phyloP scores from a whole-genome alignment of 2,888 invertebrate genomes.

The Hydraecia micacea region DNA sequence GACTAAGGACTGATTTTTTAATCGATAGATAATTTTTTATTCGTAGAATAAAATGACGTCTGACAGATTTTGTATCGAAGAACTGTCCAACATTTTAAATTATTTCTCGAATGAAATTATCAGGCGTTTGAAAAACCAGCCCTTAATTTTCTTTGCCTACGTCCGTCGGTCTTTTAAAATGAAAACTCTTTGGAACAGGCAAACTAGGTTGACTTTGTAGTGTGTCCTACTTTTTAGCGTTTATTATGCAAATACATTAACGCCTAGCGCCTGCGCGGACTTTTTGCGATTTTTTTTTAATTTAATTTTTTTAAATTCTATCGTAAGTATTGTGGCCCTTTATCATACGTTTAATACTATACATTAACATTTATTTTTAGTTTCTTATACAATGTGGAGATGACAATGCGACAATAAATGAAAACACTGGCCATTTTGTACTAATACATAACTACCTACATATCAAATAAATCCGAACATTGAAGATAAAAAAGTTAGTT shows the following conservation, averaged over 20 bases:
- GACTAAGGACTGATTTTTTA: too few species aligned
- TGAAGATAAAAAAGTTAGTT: too few species aligned
- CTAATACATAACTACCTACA: too few species aligned
- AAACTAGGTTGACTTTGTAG: slow-evolving; percentile 50
- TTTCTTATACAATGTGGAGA: not conserved
- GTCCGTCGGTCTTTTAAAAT: slow-evolving; percentile 16
- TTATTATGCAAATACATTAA: slow-evolving; percentile 56
- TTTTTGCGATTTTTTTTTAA: slow-evolving; percentile 2
- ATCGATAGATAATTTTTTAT: too few species aligned
- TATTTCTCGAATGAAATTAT: too few species aligned
- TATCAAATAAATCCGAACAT: too few species aligned
- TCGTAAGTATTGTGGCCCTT: not conserved
- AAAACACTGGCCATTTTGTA: too few species aligned
- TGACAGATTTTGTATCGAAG: too few species aligned
- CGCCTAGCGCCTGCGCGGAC: not conserved
- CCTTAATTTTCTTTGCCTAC: slow-evolving; percentile 29
- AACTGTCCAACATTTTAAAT: too few species aligned
- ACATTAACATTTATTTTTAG: not conserved
- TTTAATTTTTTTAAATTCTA: not conserved
- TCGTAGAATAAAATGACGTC: too few species aligned
- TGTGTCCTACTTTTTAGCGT: slow-evolving; percentile 48
- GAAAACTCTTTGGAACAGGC: slow-evolving; percentile 19
- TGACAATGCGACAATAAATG: not conserved
- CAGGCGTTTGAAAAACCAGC: too few species aligned
- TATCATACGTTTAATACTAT: too few species aligned